phyloP scores from a whole-genome alignment of 2,113 vertebrate species.

The Pteronura brasiliensis region DNA sequence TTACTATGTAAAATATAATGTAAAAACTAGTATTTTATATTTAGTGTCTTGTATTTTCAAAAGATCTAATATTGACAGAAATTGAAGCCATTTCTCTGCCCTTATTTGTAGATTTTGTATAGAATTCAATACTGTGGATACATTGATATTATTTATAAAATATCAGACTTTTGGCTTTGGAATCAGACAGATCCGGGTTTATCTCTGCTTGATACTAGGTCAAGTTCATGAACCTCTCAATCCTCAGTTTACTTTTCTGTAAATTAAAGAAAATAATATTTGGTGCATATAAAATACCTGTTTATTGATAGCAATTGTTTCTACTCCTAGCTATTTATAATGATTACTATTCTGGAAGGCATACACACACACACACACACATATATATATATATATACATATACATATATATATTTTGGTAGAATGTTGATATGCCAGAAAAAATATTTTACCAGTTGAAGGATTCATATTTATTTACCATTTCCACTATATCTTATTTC shows the following conservation, averaged over 20 bases:
- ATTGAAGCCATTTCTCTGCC: neutral
- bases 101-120: neutral
- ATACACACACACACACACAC: neutral
- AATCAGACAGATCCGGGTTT: neutral
- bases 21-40: neutral
- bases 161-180: neutral
- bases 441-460: neutral
- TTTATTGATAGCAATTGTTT: neutral
- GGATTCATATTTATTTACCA: neutral
- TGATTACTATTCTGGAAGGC: neutral
- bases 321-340: neutral
- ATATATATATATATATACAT: neutral
- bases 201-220: neutral
- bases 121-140: neutral
- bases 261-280: neutral
- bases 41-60: neutral
- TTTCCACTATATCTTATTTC: neutral
- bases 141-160: neutral
- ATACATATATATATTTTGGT: neutral
- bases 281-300: neutral
- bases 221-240: neutral
- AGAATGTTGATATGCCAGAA: neutral
- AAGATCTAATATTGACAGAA: neutral
- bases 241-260: neutral
- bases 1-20: neutral